Conservation (phyloP, 2,888 invertebrate genomes). For the Eledona agricola region DNA sequence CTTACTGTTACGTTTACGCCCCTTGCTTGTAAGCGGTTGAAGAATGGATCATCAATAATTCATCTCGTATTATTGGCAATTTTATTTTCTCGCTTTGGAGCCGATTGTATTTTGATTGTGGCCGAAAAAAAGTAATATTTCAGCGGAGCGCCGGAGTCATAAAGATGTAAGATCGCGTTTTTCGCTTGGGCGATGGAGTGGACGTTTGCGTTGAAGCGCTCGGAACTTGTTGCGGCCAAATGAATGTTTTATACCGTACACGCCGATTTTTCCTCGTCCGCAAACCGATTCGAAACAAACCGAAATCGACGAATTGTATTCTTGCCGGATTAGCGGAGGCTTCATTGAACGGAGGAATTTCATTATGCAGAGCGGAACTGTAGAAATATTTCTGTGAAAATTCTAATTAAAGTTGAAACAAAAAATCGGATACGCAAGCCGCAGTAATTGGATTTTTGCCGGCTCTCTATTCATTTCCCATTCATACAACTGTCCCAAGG, state of each 20-base stretch:
- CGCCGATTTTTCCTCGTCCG: slow-evolving; percentile 30
- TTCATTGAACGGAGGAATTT: slow-evolving; percentile 24
- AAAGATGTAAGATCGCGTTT: slow-evolving; percentile 43
- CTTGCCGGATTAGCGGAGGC: slow-evolving; percentile 9
- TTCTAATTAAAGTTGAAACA: slow-evolving; percentile 29
- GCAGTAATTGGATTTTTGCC: slow-evolving; percentile 30
- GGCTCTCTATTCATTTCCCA: slow-evolving; percentile 23
- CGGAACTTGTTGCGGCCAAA: slow-evolving; percentile 43
- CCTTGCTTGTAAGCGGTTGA: slow-evolving; percentile 47
- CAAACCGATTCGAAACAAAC: too few species aligned
- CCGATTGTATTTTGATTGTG: slow-evolving; percentile 17
- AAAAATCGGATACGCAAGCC: slow-evolving; percentile 25
- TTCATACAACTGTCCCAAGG: slow-evolving; percentile 17
- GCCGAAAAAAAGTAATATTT: not conserved
- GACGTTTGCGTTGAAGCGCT: slow-evolving; percentile 39
- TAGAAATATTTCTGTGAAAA: slow-evolving; percentile 26
- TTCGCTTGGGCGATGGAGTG: slow-evolving; percentile 39
- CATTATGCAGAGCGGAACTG: slow-evolving; percentile 10
- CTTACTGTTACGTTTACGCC: slow-evolving; percentile 51
- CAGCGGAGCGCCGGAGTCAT: slow-evolving; percentile 33
- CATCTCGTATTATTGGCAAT: slow-evolving; percentile 49
- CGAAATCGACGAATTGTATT: slow-evolving; percentile 4
- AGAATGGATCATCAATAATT: slow-evolving; percentile 53
- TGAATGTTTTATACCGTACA: slow-evolving; percentile 42
- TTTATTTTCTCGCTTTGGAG: slow-evolving; percentile 31